phyloP scores from a whole-genome alignment of 2,888 invertebrate genomes.

The Apamea crenata region DNA sequence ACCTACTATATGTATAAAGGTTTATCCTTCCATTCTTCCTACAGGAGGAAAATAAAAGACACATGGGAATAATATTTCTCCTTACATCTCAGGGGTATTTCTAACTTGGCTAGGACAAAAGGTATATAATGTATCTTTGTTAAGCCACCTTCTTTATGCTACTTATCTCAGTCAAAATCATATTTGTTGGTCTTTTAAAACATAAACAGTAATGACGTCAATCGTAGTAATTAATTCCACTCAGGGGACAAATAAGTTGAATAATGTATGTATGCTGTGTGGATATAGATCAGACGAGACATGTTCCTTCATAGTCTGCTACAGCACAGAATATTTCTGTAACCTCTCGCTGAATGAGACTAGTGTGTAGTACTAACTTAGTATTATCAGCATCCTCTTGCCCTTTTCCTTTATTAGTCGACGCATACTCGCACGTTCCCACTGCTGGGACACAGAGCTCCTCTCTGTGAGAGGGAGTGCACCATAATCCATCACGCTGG shows the following conservation, averaged over 20 bases:
- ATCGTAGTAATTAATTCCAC: slow-evolving; percentile 12
- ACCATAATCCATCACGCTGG: no score
- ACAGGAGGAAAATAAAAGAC: slow-evolving; percentile 5
- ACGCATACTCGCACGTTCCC: no score
- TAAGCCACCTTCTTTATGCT: neutral
- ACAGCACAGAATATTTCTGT: neutral
- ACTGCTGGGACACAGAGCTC: no score
- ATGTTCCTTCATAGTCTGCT: neutral
- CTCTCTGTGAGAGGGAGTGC: no score
- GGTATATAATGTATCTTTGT: neutral
- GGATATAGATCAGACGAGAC: neutral
- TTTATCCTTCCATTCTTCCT: neutral
- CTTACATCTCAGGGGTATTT: neutral
- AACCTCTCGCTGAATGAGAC: no score
- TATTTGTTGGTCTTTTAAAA: neutral
- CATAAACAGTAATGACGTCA: slow-evolving; percentile 24
- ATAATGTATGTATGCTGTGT: neutral
- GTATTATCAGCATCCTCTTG: no score
- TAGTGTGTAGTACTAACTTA: no score
- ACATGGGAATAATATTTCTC: slow-evolving; percentile 11
- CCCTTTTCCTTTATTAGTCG: no score
- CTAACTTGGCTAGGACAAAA: neutral
- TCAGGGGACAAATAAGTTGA: slow-evolving; percentile 22
- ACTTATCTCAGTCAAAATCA: neutral
- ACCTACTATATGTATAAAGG: neutral